Conservation (phyloP, 2,113 vertebrate species). For the Scatophagus argus region DNA sequence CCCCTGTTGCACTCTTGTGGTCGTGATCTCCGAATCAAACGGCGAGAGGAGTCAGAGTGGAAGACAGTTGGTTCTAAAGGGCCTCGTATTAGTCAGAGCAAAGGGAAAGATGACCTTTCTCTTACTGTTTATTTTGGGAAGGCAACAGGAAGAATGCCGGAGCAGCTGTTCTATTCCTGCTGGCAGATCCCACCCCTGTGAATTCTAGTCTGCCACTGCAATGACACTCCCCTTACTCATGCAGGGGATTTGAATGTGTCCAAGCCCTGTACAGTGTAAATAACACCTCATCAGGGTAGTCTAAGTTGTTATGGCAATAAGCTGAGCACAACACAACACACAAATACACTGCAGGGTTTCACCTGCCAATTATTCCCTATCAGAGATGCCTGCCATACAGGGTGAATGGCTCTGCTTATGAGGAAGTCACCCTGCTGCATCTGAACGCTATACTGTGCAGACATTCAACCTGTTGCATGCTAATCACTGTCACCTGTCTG, state of each 20-base stretch:
- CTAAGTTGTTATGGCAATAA: slow-evolving; percentile 50
- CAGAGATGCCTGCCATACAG: slow-evolving; percentile 1
- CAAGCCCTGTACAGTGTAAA: slow-evolving; percentile 56
- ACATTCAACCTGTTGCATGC: slow-evolving; percentile 51
- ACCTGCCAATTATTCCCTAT: slow-evolving; percentile 14
- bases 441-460: slow-evolving; percentile 11
- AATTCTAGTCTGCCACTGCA: slow-evolving; percentile 78
- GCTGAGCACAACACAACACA: slow-evolving; percentile 9
- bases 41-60: slow-evolving; percentile 22
- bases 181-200: slow-evolving; percentile 77
- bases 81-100: slow-evolving; percentile 67
- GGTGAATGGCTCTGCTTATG: slow-evolving; percentile 1
- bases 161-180: slow-evolving; percentile 85
- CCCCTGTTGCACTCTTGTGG: slow-evolving; percentile 1
- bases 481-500: slow-evolving; percentile 46
- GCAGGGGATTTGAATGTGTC: slow-evolving; percentile 38
- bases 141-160: slow-evolving; percentile 81
- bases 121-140: slow-evolving; percentile 86
- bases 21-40: slow-evolving; percentile 25
- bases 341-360: not conserved
- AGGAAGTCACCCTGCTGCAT: slow-evolving; percentile 15
- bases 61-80: slow-evolving; percentile 44
- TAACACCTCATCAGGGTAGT: slow-evolving; percentile 37
- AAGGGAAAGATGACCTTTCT: slow-evolving; percentile 82
- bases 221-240: slow-evolving; percentile 60